phyloP scores from a whole-genome alignment of 2,888 invertebrate genomes.

The Macaria liturata region DNA sequence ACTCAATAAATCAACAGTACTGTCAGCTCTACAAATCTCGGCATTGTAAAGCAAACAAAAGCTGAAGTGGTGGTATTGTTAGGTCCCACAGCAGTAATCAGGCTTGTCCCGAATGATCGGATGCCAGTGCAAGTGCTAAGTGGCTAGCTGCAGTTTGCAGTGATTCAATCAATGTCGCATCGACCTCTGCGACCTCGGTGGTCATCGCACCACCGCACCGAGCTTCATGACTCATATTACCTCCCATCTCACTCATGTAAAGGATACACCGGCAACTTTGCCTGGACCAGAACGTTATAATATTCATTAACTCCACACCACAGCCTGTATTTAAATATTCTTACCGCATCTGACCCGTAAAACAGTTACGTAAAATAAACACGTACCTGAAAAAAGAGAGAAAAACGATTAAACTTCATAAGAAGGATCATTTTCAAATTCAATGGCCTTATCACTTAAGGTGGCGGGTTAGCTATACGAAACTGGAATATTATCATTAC shows the following conservation, averaged over 20 bases:
- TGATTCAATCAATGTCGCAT: constrained; percentile 39
- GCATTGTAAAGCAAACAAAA: too few relatives aligned
- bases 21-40: too few relatives aligned
- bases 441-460: constrained; percentile 3
- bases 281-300: constrained; percentile 36
- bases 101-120: neutral
- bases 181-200: constrained; percentile 45
- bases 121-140: neutral
- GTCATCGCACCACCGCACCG: constrained; percentile 42
- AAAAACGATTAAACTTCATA: constrained; percentile 36
- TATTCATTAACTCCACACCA: constrained; percentile 27
- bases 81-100: neutral
- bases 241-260: constrained; percentile 39
- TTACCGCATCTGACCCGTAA: constrained; percentile 40
- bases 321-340: constrained; percentile 33
- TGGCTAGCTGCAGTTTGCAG: constrained; percentile 33
- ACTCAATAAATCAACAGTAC: too few relatives aligned
- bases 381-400: constrained; percentile 57
- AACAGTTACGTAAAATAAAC: constrained; percentile 29
- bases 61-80: too few relatives aligned
- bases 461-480: constrained; percentile 14
- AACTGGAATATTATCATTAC: constrained; percentile 38
- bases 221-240: constrained; percentile 52
- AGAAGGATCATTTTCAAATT: constrained; percentile 18
- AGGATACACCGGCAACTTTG: constrained; percentile 29